A percentile compares a stretch with the other conserved stretches of the same genome.
Conservation (phyloP, 2,797 vertebrate species). For the Rhadinocentrus ornatus region DNA sequence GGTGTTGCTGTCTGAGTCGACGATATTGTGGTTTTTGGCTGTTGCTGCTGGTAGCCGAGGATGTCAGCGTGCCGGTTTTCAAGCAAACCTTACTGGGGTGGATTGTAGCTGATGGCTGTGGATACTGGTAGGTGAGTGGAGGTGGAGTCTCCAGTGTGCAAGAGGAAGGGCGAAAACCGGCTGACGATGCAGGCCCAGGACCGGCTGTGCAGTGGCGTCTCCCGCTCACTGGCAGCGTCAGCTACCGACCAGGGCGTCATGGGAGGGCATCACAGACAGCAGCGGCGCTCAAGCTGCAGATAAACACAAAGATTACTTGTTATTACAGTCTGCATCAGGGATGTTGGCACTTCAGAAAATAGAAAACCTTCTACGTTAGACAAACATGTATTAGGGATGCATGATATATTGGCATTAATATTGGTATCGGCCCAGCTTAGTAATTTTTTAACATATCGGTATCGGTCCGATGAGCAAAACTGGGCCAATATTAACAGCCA, state of each 20-base stretch:
- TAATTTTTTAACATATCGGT: too few species aligned
- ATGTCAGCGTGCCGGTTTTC: slow-evolving; percentile 42
- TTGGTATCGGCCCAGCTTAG: too few species aligned
- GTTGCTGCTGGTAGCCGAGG: slow-evolving; percentile 44
- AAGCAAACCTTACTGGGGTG: slow-evolving; percentile 45
- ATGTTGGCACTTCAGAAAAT: background rate
- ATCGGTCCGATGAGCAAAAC: too few species aligned
- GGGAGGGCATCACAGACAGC: slow-evolving; percentile 79
- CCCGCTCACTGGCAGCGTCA: slow-evolving; percentile 81
- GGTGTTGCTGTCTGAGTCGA: slow-evolving; percentile 64
- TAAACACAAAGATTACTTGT: slow-evolving; percentile 42
- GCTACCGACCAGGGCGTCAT: slow-evolving; percentile 79
- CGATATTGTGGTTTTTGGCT: slow-evolving; percentile 53
- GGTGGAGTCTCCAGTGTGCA: slow-evolving; percentile 64
- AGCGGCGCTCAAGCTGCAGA: slow-evolving; percentile 57
- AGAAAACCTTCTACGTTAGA: background rate
- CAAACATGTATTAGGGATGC: too few species aligned
- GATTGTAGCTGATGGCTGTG: slow-evolving; percentile 51
- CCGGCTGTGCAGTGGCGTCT: slow-evolving; percentile 74
- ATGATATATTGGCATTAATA: too few species aligned
- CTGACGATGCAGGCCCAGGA: slow-evolving; percentile 58
- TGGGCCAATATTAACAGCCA: too few species aligned
- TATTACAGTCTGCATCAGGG: slow-evolving; percentile 49
- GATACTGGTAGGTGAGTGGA: slow-evolving; percentile 46
- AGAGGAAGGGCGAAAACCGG: slow-evolving; percentile 59